A percentile compares a stretch with the other conserved stretches of the same genome.
Conservation (phyloP, 2,797 vertebrate species). For the Microhierax caerulescens region DNA sequence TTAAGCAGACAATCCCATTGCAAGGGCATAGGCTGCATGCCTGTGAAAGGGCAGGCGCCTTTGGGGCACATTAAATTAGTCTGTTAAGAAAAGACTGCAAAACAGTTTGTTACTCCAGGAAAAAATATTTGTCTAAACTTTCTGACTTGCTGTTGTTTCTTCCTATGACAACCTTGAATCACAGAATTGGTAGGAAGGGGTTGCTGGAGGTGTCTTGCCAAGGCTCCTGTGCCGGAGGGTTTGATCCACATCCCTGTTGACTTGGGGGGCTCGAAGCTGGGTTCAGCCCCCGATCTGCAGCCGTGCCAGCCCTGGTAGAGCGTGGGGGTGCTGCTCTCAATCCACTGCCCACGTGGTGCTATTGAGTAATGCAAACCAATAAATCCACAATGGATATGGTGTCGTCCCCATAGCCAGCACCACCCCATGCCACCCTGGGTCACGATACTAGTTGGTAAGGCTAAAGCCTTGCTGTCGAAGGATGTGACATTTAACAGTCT, state of each 20-base stretch:
- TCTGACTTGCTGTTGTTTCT: not conserved
- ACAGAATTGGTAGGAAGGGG: fast-evolving
- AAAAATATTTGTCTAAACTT: not conserved
- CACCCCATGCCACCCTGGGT: not conserved
- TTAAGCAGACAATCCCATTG: not conserved
- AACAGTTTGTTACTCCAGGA: not conserved
- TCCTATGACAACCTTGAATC: fast-evolving
- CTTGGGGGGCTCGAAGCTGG: not conserved
- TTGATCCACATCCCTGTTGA: not conserved
- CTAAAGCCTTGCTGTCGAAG: constrained; percentile 2
- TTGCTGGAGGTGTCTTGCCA: not conserved
- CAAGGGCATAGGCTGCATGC: fast-evolving
- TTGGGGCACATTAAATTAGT: not conserved
- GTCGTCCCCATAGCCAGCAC: not conserved
- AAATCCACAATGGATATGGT: not conserved
- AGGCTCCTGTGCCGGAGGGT: not conserved
- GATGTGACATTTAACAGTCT: constrained; percentile 38
- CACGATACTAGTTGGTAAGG: not conserved
- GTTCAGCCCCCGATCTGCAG: not conserved
- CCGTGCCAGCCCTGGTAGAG: not conserved
- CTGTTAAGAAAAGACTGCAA: not conserved
- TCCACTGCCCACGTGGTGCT: fast-evolving
- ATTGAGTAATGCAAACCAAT: not conserved
- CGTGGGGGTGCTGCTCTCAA: not conserved
- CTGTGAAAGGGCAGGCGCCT: not conserved